Evolutionary conservation across 2,113 vertebrate species (phyloP), one percentile per base, ranked within the genome.

Genomic region (Hypocryptadius cinnamomeus): DNA sequence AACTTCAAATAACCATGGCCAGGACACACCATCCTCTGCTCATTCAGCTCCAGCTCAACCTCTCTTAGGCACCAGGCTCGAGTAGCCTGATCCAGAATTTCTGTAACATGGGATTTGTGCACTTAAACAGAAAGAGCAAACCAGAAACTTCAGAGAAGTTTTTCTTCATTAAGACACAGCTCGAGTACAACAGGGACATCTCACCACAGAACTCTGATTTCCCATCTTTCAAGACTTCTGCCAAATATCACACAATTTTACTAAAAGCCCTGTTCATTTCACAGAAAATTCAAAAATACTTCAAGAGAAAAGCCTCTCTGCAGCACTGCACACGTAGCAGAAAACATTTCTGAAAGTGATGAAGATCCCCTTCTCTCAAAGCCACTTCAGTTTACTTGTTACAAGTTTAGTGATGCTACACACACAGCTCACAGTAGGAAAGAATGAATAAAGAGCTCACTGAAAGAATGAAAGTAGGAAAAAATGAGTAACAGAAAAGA

Each of bases 391-490:
- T 28, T 69, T 21, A 28, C 45, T 63, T 31, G 10, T 21, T 18
- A 37, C 14, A 35, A 48, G 31, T 42, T 51, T 6, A 24, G 28
- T 20, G 51, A n/a, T 11, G 57, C 66, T 44, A 31, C 37, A 17
- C 0, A 0, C 21, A 15, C 24, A 57, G 56, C 42, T 71, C 42
- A 44, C 3, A 5, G 9, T 1, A 19, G 31, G 35, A 68, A 17
- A 42, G 16, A 54, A 60, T 14, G 17, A 21, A 20, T 19, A 12
- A 17, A 18, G 2, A 35, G 56, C n/a, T 24, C n/a, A 35, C n/a
- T 35, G n/a, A 35, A 59, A 59, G 23, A 59, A 59, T 35, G n/a
- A 17, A 35, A 59, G n/a, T 25, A 35, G n/a, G 56, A 59, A 59
- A 56, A 59, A 59, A n/a, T 35, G 4, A 59, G 0, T 59, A 35